Conservation (phyloP, 2,797 vertebrate species). For the Pterois miles region DNA sequence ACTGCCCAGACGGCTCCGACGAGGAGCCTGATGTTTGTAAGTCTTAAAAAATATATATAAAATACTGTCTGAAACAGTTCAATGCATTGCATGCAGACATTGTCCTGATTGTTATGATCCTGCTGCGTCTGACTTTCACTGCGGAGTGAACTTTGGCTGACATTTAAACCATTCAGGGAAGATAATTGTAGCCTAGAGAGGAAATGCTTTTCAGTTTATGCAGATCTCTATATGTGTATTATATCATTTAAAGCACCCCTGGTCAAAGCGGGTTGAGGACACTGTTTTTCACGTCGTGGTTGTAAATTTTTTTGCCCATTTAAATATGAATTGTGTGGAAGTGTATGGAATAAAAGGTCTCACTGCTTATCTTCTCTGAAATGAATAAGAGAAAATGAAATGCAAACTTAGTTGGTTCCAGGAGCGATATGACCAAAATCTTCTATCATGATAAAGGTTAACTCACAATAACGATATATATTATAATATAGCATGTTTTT, state of each 20-base stretch:
- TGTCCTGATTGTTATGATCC: conserved; percentile 8
- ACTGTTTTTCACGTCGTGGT: neutral
- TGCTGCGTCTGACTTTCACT: conserved; percentile 6
- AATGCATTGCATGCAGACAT: neutral
- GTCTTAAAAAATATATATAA: conserved; percentile 62
- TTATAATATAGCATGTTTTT: no score
- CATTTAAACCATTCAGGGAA: neutral
- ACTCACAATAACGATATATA: no score
- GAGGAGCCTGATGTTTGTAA: conserved; percentile 96
- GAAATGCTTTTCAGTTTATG: neutral
- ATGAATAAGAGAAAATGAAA: neutral
- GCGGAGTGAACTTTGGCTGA: conserved; percentile 20
- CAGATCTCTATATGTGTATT: conserved; percentile 3
- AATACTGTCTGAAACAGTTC: neutral
- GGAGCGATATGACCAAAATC: no score
- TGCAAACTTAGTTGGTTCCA: neutral
- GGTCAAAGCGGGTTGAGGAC: neutral
- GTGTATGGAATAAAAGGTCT: neutral
- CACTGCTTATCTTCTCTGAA: neutral
- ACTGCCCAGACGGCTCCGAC: conserved; percentile 97
- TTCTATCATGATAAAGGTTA: no score
- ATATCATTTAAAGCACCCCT: neutral
- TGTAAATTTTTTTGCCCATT: neutral
- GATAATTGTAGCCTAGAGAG: conserved; percentile 4
- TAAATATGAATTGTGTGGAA: neutral